Conservation (phyloP, 2,797 vertebrate species). For the Buceros bicornis region DNA sequence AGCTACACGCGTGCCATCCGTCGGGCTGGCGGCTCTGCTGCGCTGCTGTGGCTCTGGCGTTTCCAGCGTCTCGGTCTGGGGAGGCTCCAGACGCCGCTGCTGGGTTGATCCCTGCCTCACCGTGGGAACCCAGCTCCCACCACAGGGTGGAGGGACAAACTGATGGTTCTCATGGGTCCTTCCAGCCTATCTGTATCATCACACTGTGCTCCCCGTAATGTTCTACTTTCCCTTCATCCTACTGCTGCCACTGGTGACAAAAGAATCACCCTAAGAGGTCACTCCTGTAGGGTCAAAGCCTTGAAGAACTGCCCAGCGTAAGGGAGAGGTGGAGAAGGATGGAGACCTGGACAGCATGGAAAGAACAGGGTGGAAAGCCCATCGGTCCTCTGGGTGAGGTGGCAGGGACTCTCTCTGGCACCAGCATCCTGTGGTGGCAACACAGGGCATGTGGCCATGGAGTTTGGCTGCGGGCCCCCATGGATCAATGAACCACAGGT, state of each 20-base stretch:
- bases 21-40: rapidly evolving
- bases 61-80: not conserved
- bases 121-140: not conserved
- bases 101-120: not conserved
- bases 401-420: not conserved
- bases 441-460: rapidly evolving
- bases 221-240: not conserved
- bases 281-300: not conserved
- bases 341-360: not conserved
- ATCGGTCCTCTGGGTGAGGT: rapidly evolving
- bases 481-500: not conserved
- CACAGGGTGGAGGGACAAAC: not conserved
- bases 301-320: not conserved
- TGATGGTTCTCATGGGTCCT: not conserved
- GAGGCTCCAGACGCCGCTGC: not conserved
- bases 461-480: not conserved
- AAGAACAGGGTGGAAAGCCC: not conserved
- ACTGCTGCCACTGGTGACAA: not conserved
- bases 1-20: not conserved
- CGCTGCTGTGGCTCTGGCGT: not conserved
- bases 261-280: not conserved
- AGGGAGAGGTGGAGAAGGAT: not conserved
- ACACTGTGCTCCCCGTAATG: not conserved
- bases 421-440: not conserved
- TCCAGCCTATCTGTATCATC: slow-evolving; percentile 7